phyloP scores from a whole-genome alignment of 2,797 vertebrate species.

The Odontamblyopus lacepedii region DNA sequence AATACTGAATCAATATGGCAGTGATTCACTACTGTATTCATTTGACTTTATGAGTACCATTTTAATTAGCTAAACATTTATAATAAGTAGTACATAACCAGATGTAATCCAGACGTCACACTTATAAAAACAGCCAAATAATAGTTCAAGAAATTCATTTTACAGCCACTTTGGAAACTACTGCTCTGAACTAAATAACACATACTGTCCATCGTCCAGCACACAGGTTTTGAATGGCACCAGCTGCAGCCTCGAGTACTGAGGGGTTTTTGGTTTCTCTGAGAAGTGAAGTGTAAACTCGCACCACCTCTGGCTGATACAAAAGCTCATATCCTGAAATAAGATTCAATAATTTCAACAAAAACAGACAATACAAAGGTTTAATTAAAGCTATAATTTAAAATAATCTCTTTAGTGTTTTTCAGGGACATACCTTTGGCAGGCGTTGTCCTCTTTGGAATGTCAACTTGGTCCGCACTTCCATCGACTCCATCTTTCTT shows the following conservation, averaged over 20 bases:
- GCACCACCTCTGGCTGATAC: slow-evolving; percentile 95
- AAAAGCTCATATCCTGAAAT: slow-evolving; percentile 91
- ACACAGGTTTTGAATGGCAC: slow-evolving; percentile 95
- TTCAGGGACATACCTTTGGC: slow-evolving; percentile 83
- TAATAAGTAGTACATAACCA: too few species aligned
- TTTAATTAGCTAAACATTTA: too few species aligned
- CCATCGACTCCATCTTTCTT: slow-evolving; percentile 88
- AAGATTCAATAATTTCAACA: not conserved
- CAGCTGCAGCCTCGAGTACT: slow-evolving; percentile 92
- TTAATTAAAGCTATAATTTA: not conserved
- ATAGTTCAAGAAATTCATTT: not conserved
- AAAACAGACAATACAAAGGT: not conserved
- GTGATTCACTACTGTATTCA: too few species aligned
- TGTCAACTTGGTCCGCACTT: slow-evolving; percentile 84
- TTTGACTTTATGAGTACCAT: too few species aligned
- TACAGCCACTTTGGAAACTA: not conserved
- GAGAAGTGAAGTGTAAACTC: slow-evolving; percentile 92
- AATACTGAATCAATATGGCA: not conserved
- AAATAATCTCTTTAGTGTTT: not conserved
- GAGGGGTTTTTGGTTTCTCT: slow-evolving; percentile 91
- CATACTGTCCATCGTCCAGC: slow-evolving; percentile 95
- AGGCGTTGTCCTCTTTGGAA: slow-evolving; percentile 91
- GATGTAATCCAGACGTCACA: too few species aligned
- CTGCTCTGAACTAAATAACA: slow-evolving; percentile 6
- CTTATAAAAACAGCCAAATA: not conserved